Evolutionary conservation across 2,113 vertebrate genomes (phyloP), one percentile per base, ranked within the genome.

Genomic region (Perca schrenkii): DNA sequence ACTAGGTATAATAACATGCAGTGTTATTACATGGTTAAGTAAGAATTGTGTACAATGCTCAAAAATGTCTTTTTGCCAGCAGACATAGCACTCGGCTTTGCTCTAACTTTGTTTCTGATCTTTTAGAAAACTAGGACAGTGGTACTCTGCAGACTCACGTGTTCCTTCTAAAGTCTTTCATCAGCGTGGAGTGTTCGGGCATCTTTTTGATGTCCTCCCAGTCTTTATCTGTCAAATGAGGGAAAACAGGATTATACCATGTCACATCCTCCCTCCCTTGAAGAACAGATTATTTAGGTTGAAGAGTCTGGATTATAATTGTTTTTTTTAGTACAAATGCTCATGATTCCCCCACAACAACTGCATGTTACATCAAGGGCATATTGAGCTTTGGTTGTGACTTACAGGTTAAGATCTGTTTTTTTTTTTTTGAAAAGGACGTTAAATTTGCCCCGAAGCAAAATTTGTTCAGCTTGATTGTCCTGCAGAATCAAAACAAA

Each of bases 201-300:
- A 99, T 99, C 96, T 99, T 99, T 96, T 99, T 99, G 88, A 99
- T 99, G 95, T 99, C 98, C 94, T 99, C 98, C 98, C 98, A 99
- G 94, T 99, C 98, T 96, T 99, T 99, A 95, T 99, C 98, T 99
- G 94, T 85, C 36, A 86, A 83, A 89, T 83, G 67, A 91, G 67
- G 61, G 66, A 77, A 85, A 74, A 73, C 74, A 81, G 63, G 61
- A 89, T 92, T 88, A 91, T 46, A 70, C 46, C 7, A 13, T 52
- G 65, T 43, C 64, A 83, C 73, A 67, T 47, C 43, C 65, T 74
- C 69, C 43, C 66, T 80, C 67, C 65, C 61, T 54, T 46, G 1
- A 56, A 80, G 62, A 64, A 78, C 62, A 83, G 74, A 85, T 87
- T 86, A 82, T 74, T 79, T 71, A 46, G 63, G 62, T 49, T 87